Evolutionary conservation across 2,797 vertebrate genomes (phyloP), one percentile per base, ranked within the genome.

Genomic region (Parauchenoglanis punctatus): DNA sequence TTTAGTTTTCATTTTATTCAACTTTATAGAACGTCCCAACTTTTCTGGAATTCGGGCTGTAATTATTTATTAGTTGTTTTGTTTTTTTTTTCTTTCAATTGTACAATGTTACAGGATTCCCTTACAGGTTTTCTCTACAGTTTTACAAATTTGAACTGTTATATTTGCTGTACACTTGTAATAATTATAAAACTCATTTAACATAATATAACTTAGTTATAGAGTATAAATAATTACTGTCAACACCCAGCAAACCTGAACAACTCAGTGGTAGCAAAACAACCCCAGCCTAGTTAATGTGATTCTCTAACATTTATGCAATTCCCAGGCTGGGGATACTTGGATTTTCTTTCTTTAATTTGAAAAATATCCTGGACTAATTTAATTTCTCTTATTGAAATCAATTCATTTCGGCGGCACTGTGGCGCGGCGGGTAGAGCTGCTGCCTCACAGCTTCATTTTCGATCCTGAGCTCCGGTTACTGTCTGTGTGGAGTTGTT

Each of bases 331-430:
- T 65, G 23, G 8, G 40, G 61, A 31, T 82, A 7, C 44, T 67
- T 82, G 40, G 59, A 65, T 49, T 65, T n/a, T 65, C 40, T 82
- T n/a, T 65, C 44, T 65, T 82, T 63, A 80, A 82, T 82, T 67
- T 11, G 40, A 67, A 67, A 83, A 67, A 65, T 20, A 67, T 83
- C 17, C 35, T 67, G 11, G 25, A 83, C 44, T 67, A 83, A 67
- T 83, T 67, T 28, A 49, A 65, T 82, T 82, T 65, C 0, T 0
- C 7, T 82, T 65, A 82, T 17, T 82, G 7, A 49, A 82, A 82
- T 65, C 44, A 31, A 49, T 65, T 65, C 17, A 82, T 65, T 63
- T 28, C 25, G 59, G 25, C 18, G 15, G 59, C 28, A 65, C 59
- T 65, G 59, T 31, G 80, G 59, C 61, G 25, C 17, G 13, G 35